Evolutionary conservation across 2,797 vertebrate species (phyloP).

Genomic region (Dryobates pubescens): DNA sequence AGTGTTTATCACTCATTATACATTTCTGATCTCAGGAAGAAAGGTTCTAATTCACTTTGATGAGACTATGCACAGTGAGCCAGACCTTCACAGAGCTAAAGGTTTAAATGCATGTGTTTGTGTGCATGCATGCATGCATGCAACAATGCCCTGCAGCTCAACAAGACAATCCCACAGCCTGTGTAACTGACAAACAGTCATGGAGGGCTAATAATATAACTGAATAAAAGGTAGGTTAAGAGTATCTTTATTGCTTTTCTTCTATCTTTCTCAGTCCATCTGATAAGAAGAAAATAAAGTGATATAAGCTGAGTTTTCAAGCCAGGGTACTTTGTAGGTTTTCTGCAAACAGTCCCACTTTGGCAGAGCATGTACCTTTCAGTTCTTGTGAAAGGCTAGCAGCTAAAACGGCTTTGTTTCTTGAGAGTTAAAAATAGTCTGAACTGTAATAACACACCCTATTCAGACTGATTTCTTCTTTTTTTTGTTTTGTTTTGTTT

Average conservation of each 20-base stretch:
- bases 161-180: not conserved
- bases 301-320: not conserved
- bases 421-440: conserved; percentile 69
- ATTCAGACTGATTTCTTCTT: conserved; percentile 55
- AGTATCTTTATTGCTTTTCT: not conserved
- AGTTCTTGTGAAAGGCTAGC: conserved; percentile 25
- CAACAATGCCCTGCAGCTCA: not conserved
- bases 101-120: not conserved
- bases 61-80: not conserved
- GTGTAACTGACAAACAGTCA: not conserved
- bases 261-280: not conserved
- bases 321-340: not conserved
- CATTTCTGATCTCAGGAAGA: not conserved
- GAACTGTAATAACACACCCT: conserved; percentile 58
- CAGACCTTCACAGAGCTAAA: not conserved
- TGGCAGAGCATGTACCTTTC: not conserved
- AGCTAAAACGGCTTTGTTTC: conserved; percentile 59
- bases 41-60: not conserved
- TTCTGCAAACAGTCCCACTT: not conserved
- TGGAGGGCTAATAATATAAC: not conserved
- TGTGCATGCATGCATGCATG: not conserved
- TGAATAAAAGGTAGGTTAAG: not conserved
- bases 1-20: not conserved
- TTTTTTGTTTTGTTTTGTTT: conserved; percentile 72
- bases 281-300: not conserved